phyloP scores from a whole-genome alignment of 2,888 invertebrate genomes.

The Diaperis boleti region DNA sequence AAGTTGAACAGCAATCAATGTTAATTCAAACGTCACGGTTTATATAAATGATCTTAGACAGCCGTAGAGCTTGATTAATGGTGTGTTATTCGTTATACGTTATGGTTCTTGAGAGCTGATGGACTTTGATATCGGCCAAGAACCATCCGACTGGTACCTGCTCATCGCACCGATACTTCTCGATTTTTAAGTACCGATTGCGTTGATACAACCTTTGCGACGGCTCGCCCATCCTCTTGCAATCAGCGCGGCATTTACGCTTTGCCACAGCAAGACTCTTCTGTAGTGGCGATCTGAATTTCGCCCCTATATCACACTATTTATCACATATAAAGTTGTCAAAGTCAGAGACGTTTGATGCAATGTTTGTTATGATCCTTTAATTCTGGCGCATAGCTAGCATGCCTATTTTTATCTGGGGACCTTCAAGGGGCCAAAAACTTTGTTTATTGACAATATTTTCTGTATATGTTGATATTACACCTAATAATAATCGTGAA shows the following conservation, averaged over 20 bases:
- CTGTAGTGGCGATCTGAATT: no score
- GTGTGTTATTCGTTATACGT: conserved; percentile 57
- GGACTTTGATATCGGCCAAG: conserved; percentile 49
- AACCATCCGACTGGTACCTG: conserved; percentile 34
- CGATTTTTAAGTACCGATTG: conserved; percentile 32
- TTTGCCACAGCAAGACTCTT: no score
- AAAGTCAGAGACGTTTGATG: no score
- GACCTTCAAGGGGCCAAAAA: no score
- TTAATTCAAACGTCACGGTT: conserved; percentile 66
- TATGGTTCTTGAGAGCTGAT: conserved; percentile 53
- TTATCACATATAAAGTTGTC: no score
- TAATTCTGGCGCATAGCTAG: no score
- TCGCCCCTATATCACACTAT: no score
- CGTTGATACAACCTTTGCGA: conserved; percentile 31
- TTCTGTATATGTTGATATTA: no score
- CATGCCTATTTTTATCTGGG: no score
- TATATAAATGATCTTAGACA: conserved; percentile 66
- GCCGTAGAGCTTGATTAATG: conserved; percentile 63
- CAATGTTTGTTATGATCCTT: no score
- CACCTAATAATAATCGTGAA: no score
- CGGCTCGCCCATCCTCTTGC: conserved; percentile 15
- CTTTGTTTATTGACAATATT: no score
- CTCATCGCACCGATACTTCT: conserved; percentile 30
- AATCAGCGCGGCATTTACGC: conserved; percentile 16
- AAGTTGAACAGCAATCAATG: conserved; percentile 65